Evolutionary conservation across 2,113 vertebrate species (phyloP).

Genomic region (Gallinago media): DNA sequence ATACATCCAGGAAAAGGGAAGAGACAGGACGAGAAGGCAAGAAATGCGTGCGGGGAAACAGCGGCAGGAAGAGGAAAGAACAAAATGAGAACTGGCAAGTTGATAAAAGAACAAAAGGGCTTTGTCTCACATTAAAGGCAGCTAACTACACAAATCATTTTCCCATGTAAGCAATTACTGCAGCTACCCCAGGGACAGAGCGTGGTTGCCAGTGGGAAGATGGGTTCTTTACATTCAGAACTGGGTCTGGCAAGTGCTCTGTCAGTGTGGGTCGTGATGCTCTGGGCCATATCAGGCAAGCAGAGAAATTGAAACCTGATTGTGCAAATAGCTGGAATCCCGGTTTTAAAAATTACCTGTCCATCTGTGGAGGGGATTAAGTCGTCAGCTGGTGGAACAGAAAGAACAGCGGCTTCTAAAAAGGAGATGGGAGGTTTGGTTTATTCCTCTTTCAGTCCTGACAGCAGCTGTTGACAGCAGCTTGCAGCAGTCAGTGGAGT

Average conservation of each 20-base stretch:
- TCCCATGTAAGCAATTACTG: slow-evolving; percentile 22
- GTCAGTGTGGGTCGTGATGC: not conserved
- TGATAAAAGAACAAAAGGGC: slow-evolving; percentile 58
- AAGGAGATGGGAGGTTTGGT: not conserved
- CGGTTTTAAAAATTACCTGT: not conserved
- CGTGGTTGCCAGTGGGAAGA: not conserved
- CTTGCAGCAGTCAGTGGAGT: not conserved
- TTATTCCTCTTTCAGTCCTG: slow-evolving; percentile 35
- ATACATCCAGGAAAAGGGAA: slow-evolving; percentile 6
- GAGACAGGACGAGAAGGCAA: not conserved
- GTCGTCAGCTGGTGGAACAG: not conserved
- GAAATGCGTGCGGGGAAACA: not conserved
- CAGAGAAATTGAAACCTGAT: not conserved
- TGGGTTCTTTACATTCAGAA: not conserved
- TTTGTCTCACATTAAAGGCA: slow-evolving; percentile 49
- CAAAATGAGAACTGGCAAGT: slow-evolving; percentile 41
- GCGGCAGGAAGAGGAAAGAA: slow-evolving; percentile 56
- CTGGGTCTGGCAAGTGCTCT: not conserved
- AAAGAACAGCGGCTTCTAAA: slow-evolving; percentile 14
- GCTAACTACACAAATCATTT: slow-evolving; percentile 18
- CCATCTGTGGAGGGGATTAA: not conserved
- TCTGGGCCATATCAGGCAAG: not conserved
- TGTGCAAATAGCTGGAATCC: not conserved
- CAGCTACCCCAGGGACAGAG: not conserved
- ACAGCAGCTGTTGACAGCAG: slow-evolving; percentile 12